These are phyloP conservation scores for Ectobius pallidus DNA, from an alignment of 2,888 invertebrate genomes.

Conservation along the genomic window DNA sequence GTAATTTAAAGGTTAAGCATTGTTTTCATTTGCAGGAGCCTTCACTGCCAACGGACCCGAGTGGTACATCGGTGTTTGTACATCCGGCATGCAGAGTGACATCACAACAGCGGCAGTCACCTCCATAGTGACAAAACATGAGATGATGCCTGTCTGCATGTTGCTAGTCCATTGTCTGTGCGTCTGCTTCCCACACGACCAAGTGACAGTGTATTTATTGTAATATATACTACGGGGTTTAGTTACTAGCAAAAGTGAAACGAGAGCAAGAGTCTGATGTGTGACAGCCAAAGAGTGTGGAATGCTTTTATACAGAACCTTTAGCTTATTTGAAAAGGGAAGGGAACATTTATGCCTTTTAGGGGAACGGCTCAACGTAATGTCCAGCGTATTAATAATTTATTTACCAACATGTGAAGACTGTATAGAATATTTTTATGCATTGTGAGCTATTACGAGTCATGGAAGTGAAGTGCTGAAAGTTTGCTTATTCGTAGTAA, in stretches of 20 bases:
- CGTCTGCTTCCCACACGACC: neutral
- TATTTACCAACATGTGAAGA: conserved; percentile 18
- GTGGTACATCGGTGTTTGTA: neutral
- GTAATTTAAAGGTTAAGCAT: no score
- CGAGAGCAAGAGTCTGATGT: conserved; percentile 19
- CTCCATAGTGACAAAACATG: conserved; percentile 11
- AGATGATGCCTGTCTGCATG: neutral
- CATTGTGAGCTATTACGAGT: neutral
- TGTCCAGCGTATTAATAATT: conserved; percentile 12
- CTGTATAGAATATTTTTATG: conserved; percentile 2
- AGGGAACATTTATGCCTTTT: neutral
- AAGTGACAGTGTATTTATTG: conserved; percentile 6
- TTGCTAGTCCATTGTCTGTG: conserved; percentile 6
- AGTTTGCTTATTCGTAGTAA: no score
- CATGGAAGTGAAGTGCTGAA: neutral
- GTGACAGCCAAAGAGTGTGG: neutral
- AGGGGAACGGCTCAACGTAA: neutral
- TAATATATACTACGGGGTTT: neutral
- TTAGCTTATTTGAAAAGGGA: neutral
- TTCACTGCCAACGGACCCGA: conserved; percentile 25
- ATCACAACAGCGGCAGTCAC: conserved; percentile 8
- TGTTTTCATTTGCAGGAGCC: conserved; percentile 22
- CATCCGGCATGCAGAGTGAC: conserved; percentile 4
- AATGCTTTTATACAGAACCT: conserved; percentile 16
- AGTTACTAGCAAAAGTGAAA: neutral